A percentile compares a stretch with the other conserved stretches of the same genome.
Evolutionary conservation across 2,888 invertebrate species (phyloP).

Genomic region (Ametastegia equiseti): DNA sequence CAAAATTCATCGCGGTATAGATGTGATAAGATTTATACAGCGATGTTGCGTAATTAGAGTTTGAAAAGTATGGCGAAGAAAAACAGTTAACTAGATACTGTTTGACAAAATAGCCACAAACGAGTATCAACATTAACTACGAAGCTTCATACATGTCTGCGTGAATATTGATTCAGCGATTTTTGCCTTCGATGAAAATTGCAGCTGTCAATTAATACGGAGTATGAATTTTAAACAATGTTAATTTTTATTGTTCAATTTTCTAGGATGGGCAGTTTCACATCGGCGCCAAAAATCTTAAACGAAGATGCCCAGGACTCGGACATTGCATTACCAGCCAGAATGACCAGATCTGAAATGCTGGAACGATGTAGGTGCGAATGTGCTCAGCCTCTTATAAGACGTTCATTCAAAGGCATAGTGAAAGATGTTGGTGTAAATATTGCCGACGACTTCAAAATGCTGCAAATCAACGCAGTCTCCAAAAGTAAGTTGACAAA

Average conservation of each 20-base stretch:
- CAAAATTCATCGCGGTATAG: not conserved
- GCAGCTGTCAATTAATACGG: too few species aligned
- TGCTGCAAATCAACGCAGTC: conserved; percentile 76
- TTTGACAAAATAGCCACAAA: not conserved
- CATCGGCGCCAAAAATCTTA: conserved; percentile 82
- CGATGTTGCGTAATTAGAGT: not conserved
- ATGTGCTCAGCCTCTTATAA: conserved; percentile 76
- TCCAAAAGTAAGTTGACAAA: conserved; percentile 74
- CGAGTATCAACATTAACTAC: too few species aligned
- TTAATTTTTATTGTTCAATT: not conserved
- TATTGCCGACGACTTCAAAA: conserved; percentile 71
- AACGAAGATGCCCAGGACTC: conserved; percentile 82
- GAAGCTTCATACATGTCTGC: not conserved
- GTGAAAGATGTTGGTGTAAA: conserved; percentile 62
- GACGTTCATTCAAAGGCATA: conserved; percentile 68
- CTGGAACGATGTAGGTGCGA: conserved; percentile 79
- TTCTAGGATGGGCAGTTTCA: conserved; percentile 86
- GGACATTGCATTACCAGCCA: conserved; percentile 77
- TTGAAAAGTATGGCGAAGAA: not conserved
- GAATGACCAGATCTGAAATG: conserved; percentile 77
- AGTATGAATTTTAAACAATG: not conserved
- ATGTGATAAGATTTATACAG: too few species aligned
- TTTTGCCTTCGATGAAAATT: too few species aligned
- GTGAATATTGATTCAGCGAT: too few species aligned
- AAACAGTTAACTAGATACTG: not conserved